phyloP scores from a whole-genome alignment of 2,797 vertebrate species.

The Decapterus maruadsi region DNA sequence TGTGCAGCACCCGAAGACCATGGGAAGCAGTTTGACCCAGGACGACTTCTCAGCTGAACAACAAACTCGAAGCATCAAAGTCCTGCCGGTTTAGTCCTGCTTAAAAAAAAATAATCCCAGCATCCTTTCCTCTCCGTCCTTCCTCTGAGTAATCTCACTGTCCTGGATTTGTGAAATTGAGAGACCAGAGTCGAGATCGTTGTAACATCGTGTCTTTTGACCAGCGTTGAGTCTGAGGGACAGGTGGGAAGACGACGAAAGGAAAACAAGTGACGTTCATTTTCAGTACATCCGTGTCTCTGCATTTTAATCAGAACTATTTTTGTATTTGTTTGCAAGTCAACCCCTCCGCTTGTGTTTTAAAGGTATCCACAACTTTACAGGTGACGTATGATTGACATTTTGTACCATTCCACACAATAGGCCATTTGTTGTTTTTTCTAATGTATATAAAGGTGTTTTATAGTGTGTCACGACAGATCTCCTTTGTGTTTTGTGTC shows the following conservation, averaged over 20 bases:
- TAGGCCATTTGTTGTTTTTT: constrained; percentile 66
- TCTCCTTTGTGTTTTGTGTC: constrained; percentile 18
- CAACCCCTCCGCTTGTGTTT: constrained; percentile 45
- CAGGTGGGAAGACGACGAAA: constrained; percentile 32
- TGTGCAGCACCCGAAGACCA: constrained; percentile 34
- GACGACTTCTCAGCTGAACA: constrained; percentile 30
- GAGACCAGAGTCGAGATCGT: constrained; percentile 16
- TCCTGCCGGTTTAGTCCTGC: constrained; percentile 26
- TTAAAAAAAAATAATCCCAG: constrained; percentile 34
- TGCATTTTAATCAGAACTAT: constrained; percentile 76
- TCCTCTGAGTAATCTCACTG: constrained; percentile 51
- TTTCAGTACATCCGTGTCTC: constrained; percentile 39
- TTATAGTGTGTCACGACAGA: constrained; percentile 69
- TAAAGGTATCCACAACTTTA: constrained; percentile 53
- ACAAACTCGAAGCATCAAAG: constrained; percentile 38
- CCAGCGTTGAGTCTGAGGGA: constrained; percentile 29
- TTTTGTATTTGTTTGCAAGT: constrained; percentile 75
- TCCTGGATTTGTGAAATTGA: constrained; percentile 36
- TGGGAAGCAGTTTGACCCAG: constrained; percentile 39
- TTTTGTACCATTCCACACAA: constrained; percentile 78
- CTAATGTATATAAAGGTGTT: constrained; percentile 82
- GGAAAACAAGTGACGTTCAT: constrained; percentile 14
- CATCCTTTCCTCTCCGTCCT: constrained; percentile 54
- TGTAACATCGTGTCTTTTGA: constrained; percentile 28
- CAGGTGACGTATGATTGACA: constrained; percentile 53